Evolutionary conservation across 2,797 vertebrate species (phyloP).

Genomic region (Tiaroga cobitis): DNA sequence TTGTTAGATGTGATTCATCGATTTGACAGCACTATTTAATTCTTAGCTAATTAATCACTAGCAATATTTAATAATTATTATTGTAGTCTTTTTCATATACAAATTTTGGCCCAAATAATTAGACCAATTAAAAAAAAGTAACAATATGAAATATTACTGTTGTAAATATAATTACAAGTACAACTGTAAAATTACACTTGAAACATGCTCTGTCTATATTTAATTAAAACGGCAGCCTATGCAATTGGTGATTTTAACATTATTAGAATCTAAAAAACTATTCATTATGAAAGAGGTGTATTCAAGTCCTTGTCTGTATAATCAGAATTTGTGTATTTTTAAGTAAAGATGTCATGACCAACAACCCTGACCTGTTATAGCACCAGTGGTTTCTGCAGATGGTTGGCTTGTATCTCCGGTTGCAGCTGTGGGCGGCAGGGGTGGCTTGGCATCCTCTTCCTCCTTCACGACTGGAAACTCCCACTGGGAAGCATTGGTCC

Average conservation of each 20-base stretch:
- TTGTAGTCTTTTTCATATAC: no score
- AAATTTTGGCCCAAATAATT: no score
- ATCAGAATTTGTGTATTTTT: neutral
- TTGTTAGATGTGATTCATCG: no score
- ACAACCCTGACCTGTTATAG: conserved; percentile 47
- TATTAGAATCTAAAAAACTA: no score
- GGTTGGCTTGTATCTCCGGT: conserved; percentile 72
- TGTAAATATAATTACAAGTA: no score
- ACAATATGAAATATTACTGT: no score
- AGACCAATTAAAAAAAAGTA: no score
- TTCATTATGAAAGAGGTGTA: no score
- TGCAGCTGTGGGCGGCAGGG: conserved; percentile 73
- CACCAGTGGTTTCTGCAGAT: conserved; percentile 45
- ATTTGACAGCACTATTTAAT: no score
- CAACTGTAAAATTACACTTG: neutral
- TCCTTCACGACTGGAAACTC: conserved; percentile 93
- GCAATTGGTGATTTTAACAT: neutral
- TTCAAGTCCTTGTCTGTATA: neutral
- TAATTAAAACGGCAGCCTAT: neutral
- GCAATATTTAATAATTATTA: no score
- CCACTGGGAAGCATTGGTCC: conserved; percentile 94
- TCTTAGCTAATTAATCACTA: no score
- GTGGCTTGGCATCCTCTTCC: conserved; percentile 79
- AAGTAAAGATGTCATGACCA: neutral
- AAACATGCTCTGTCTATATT: neutral